Percentiles rank a stretch among this genome's conserved stretches.
phyloP scores from a whole-genome alignment of 2,113 vertebrate genomes.

The Chrysemys picta region DNA sequence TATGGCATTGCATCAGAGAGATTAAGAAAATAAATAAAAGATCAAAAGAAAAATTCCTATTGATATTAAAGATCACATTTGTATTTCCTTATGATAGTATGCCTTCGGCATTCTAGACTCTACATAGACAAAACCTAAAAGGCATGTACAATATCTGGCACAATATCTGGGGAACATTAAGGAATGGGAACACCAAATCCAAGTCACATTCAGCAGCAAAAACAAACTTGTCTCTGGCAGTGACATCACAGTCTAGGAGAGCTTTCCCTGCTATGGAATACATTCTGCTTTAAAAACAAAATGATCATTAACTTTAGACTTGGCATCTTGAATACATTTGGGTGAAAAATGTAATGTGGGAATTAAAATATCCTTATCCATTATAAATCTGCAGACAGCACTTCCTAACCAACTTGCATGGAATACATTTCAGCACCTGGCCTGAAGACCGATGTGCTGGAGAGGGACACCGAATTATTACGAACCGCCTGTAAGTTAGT shows the following conservation, averaged over 20 bases:
- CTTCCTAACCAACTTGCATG: neutral
- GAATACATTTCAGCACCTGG: conserved; percentile 6
- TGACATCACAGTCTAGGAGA: conserved; percentile 46
- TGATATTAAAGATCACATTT: conserved; percentile 2
- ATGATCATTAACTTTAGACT: conserved; percentile 51
- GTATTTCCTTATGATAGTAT: conserved; percentile 1
- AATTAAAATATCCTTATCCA: neutral
- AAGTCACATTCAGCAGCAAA: conserved; percentile 34
- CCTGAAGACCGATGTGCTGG: neutral
- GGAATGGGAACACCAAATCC: conserved; percentile 32
- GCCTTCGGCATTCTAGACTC: neutral
- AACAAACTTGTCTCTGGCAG: conserved; percentile 57
- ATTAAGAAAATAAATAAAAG: conserved; percentile 1
- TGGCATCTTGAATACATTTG: conserved; percentile 14
- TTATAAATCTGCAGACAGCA: neutral
- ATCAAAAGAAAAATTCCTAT: neutral
- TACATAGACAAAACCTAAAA: neutral
- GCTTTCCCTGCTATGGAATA: conserved; percentile 21
- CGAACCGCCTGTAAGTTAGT: neutral
- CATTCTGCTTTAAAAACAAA: conserved; percentile 26
- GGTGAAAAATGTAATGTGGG: neutral
- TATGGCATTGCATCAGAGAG: neutral
- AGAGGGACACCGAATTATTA: neutral
- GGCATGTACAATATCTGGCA: conserved; percentile 35
- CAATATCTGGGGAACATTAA: neutral